A percentile compares a stretch with the other conserved stretches of the same genome.
phyloP scores from a whole-genome alignment of 2,888 invertebrate genomes.

The Phaonia tiefii region DNA sequence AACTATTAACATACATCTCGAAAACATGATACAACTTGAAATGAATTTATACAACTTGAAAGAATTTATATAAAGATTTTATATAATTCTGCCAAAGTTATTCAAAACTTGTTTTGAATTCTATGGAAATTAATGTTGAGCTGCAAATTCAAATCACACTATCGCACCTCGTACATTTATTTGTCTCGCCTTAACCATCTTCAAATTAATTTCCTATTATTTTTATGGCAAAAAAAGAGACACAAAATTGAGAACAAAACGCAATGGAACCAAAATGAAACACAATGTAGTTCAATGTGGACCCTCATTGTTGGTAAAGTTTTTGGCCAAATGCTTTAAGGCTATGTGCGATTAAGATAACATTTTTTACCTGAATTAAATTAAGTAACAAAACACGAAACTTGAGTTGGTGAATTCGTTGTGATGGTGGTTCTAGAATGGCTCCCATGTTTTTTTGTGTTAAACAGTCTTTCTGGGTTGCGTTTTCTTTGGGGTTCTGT shows the following conservation, averaged over 20 bases:
- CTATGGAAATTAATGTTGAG: too few species aligned
- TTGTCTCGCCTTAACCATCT: slow-evolving; percentile 39
- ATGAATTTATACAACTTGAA: too few species aligned
- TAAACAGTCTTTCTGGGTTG: slow-evolving; percentile 17
- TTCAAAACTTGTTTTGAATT: too few species aligned
- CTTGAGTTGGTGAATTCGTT: slow-evolving; percentile 62
- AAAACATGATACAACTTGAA: too few species aligned
- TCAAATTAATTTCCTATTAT: slow-evolving; percentile 50
- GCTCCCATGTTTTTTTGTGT: slow-evolving; percentile 54
- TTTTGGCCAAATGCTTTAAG: slow-evolving; percentile 67
- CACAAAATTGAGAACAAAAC: neutral
- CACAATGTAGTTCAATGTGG: neutral
- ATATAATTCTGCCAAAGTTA: too few species aligned
- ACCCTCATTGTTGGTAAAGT: slow-evolving; percentile 65
- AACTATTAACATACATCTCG: too few species aligned
- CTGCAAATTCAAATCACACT: too few species aligned
- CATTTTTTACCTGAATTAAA: slow-evolving; percentile 77
- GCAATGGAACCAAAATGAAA: neutral
- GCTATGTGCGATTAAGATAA: slow-evolving; percentile 60
- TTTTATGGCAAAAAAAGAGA: slow-evolving; percentile 6
- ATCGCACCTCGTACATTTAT: too few species aligned
- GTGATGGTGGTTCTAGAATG: slow-evolving; percentile 25
- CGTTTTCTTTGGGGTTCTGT: slow-evolving; percentile 23
- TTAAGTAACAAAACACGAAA: slow-evolving; percentile 77
- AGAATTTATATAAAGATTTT: too few species aligned